These are phyloP conservation scores for Selene dorsalis DNA, from an alignment of 2,797 vertebrate genomes.

Conservation along the genomic window DNA sequence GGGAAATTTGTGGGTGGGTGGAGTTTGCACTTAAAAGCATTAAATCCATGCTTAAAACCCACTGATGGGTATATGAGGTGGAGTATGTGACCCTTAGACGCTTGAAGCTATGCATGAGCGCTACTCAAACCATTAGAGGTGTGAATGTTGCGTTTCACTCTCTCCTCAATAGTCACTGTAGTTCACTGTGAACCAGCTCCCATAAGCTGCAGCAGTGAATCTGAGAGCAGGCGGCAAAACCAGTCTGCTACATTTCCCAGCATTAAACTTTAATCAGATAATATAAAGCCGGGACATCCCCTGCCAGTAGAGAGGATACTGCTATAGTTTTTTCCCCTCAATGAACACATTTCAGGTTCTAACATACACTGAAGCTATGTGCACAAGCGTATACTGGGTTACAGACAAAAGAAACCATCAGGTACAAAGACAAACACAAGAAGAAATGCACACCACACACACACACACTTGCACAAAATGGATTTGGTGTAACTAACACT, in stretches of 20 bases:
- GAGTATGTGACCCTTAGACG: constrained; percentile 38
- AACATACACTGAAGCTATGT: background rate
- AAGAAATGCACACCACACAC: constrained; percentile 1
- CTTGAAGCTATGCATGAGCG: constrained; percentile 14
- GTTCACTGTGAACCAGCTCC: constrained; percentile 11
- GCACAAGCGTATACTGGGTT: background rate
- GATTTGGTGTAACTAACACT: constrained; percentile 28
- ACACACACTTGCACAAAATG: constrained; percentile 20
- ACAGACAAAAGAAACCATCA: background rate
- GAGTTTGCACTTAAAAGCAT: constrained; percentile 74
- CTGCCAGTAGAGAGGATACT: constrained; percentile 7
- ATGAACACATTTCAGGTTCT: background rate
- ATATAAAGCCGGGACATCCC: constrained; percentile 12
- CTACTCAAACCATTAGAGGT: constrained; percentile 28
- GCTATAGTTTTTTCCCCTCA: background rate
- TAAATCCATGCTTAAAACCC: constrained; percentile 61
- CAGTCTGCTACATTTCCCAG: constrained; percentile 11
- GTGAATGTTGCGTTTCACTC: constrained; percentile 22
- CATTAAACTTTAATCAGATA: constrained; percentile 44
- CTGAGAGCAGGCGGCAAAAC: constrained; percentile 10
- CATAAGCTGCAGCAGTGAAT: background rate
- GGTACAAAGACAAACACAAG: background rate
- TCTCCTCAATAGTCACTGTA: no score
- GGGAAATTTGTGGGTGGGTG: constrained; percentile 58
- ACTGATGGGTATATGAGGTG: constrained; percentile 54